Percentiles rank a stretch among this genome's conserved stretches.
Conservation (phyloP, 2,113 vertebrate genomes). For the Myiopsitta monachus region DNA sequence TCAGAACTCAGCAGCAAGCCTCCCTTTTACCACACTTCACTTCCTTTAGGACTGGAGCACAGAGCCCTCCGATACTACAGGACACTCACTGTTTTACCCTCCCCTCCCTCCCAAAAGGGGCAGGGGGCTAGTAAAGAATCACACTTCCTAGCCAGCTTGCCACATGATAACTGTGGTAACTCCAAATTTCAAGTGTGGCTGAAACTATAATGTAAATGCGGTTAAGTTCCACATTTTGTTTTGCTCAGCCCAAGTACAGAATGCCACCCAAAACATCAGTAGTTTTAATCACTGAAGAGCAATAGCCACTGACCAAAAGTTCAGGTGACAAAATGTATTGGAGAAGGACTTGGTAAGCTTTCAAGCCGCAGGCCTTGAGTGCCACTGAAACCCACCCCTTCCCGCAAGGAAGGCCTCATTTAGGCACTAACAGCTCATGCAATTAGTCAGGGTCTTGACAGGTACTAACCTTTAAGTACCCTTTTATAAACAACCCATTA, state of each 20-base stretch:
- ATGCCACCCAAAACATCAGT: accelerated
- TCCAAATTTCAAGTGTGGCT: not conserved
- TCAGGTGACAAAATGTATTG: not conserved
- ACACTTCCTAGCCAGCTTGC: not conserved
- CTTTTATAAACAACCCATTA: not conserved
- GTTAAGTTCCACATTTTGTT: not conserved
- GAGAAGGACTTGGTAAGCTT: accelerated
- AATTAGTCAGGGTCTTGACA: not conserved
- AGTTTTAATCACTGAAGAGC: not conserved
- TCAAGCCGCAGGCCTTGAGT: not conserved
- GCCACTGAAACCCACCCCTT: not conserved
- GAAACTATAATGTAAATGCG: accelerated
- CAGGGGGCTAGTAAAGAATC: not conserved
- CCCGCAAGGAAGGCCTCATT: not conserved
- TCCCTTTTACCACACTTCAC: not conserved
- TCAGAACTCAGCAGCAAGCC: not conserved
- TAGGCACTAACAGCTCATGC: not conserved
- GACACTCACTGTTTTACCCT: not conserved
- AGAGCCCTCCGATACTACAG: not conserved
- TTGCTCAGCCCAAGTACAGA: not conserved
- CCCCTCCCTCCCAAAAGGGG: not conserved
- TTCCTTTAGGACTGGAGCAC: not conserved
- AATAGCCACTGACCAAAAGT: not conserved
- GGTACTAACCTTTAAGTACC: not conserved
- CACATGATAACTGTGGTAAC: not conserved